phyloP scores from a whole-genome alignment of 2,888 invertebrate genomes.

The Chrysolina oricalcia region DNA sequence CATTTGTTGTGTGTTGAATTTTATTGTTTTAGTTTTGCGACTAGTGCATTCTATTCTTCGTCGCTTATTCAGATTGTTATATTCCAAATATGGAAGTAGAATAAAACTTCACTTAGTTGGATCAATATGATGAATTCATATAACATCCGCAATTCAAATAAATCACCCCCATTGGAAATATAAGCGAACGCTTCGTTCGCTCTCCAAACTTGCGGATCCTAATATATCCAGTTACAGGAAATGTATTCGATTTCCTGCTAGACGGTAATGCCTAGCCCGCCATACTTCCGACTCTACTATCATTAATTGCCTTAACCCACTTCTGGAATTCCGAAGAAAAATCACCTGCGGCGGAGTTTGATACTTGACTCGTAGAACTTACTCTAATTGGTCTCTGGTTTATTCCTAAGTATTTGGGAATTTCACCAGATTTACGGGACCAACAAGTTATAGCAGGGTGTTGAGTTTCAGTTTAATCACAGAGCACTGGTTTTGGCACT shows the following conservation, averaged over 20 bases:
- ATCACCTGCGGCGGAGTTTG: background rate
- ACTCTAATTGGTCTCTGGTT: no score
- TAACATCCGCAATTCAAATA: background rate
- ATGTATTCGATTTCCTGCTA: slow-evolving; percentile 54
- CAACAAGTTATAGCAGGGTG: no score
- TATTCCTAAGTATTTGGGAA: no score
- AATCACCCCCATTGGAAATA: background rate
- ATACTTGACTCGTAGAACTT: background rate
- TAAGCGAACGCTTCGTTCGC: background rate
- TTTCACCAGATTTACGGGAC: no score
- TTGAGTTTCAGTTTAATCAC: no score
- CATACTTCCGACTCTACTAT: slow-evolving; percentile 33
- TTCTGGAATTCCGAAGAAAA: slow-evolving; percentile 8
- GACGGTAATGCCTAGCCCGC: slow-evolving; percentile 24
- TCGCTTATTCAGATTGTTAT: no score
- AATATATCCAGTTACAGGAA: slow-evolving; percentile 53
- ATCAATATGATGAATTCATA: background rate
- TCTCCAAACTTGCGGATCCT: background rate
- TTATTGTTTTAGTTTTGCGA: no score
- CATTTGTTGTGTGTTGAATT: no score
- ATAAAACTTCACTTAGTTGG: no score
- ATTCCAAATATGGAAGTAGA: no score
- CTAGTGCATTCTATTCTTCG: no score
- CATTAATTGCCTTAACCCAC: slow-evolving; percentile 32
- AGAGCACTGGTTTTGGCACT: no score